A percentile compares a stretch with the other conserved stretches of the same genome.
phyloP scores from a whole-genome alignment of 2,888 invertebrate species.

The Drosophila kambysellisi region DNA sequence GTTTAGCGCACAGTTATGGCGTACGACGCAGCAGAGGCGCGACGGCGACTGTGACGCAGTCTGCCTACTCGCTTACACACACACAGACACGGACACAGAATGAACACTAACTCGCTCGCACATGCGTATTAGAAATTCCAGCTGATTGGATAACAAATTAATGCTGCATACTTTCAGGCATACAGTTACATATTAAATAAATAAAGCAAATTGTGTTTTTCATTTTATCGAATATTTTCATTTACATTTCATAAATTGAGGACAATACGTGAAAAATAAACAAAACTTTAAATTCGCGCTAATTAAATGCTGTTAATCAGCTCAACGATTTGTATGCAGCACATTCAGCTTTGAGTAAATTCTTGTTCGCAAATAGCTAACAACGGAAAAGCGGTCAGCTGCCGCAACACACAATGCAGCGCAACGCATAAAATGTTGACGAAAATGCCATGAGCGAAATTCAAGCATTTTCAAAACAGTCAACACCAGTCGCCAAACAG shows the following conservation, averaged over 20 bases:
- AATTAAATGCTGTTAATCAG: background rate
- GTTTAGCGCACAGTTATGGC: slow-evolving; percentile 57
- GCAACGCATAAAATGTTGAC: background rate
- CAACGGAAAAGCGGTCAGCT: background rate
- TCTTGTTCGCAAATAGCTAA: background rate
- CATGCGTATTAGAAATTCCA: slow-evolving; percentile 41
- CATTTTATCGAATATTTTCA: background rate
- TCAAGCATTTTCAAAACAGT: slow-evolving; percentile 26
- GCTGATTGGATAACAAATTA: slow-evolving; percentile 6
- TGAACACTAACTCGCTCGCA: slow-evolving; percentile 37
- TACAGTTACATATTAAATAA: background rate
- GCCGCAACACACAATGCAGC: background rate
- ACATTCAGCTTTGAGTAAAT: background rate
- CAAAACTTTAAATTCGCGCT: background rate
- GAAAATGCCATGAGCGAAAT: background rate
- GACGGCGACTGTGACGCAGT: slow-evolving; percentile 26
- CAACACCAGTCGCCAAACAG: slow-evolving; percentile 1
- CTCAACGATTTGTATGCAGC: background rate
- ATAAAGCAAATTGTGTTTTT: background rate
- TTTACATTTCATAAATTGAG: background rate
- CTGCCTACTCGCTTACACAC: slow-evolving; percentile 46
- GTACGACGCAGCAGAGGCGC: slow-evolving; percentile 41
- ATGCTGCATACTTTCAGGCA: slow-evolving; percentile 63
- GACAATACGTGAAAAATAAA: background rate
- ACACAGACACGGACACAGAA: slow-evolving; percentile 38